Evolutionary conservation across 2,888 invertebrate species (phyloP).

Genomic region (Bembecia ichneumoniformis): DNA sequence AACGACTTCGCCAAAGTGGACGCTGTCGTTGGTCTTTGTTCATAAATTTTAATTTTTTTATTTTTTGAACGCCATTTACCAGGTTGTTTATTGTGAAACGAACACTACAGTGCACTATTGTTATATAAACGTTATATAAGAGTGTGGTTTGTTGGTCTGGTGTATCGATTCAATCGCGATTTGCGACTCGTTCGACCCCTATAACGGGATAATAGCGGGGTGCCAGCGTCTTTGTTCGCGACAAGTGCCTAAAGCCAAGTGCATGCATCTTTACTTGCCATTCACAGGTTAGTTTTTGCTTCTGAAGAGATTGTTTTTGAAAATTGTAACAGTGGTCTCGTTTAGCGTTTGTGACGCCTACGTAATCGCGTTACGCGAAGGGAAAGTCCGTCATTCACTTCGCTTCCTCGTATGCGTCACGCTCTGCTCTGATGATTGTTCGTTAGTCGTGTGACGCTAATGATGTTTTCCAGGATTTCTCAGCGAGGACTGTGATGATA

Average conservation of each 20-base stretch:
- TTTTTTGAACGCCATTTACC: constrained; percentile 37
- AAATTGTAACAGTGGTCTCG: constrained; percentile 8
- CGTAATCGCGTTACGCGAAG: constrained; percentile 49
- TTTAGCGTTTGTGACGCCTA: constrained; percentile 15
- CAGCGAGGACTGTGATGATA: constrained; percentile 72
- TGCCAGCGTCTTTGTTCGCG: constrained; percentile 62
- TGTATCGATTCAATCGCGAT: constrained; percentile 42
- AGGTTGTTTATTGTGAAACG: constrained; percentile 32
- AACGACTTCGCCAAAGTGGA: constrained; percentile 43
- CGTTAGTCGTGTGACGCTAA: not conserved
- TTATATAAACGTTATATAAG: constrained; percentile 28
- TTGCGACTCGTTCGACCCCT: constrained; percentile 35
- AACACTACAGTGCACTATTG: constrained; percentile 33
- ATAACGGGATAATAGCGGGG: constrained; percentile 70
- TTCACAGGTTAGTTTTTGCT: constrained; percentile 55
- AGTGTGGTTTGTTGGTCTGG: constrained; percentile 35
- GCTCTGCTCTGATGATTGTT: constrained; percentile 2
- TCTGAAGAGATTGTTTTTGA: not conserved
- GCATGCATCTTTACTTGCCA: constrained; percentile 73
- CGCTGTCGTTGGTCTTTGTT: constrained; percentile 54
- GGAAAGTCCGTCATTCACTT: constrained; percentile 49
- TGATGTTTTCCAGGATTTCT: constrained; percentile 54
- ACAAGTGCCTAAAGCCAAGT: constrained; percentile 70
- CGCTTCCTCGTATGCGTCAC: constrained; percentile 49
- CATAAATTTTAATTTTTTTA: constrained; percentile 61